Evolutionary conservation across 2,888 invertebrate genomes (phyloP), one percentile per base, ranked within the genome.

Genomic region (Plusia festucae): DNA sequence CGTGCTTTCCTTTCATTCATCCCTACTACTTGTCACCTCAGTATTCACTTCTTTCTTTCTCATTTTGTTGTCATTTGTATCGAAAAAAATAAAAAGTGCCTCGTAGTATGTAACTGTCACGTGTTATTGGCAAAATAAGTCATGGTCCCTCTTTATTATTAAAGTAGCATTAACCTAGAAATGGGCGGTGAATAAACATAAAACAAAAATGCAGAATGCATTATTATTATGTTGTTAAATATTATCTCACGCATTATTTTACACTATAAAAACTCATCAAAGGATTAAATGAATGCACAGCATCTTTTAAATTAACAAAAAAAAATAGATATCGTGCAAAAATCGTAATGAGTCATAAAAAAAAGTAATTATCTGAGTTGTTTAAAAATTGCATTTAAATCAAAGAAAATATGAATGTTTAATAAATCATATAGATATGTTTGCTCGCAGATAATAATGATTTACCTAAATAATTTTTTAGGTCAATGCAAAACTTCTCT

Each of bases 381-480:
- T 40, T 40, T n/a, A n/a, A 40, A 40, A 40, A 40, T 6, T 40
- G n/a, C 40, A 40, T 15, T 4, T n/a, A 40, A 40, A 40, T 40
- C 40, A 40, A 40, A 40, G 34, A 40, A 6, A 40, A n/a, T 6
- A 40, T 34, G 34, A n/a, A 40, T n/a, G n/a, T 40, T n/a, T 15
- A n/a, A n/a, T 5, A n/a, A n/a, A n/a, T 40, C 40, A n/a, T n/a
- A n/a, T n/a, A n/a, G n/a, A n/a, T 40, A 40, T 40, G n/a, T 7
- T 0, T 7, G n/a, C n/a, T 40, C 40, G n/a, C 40, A 40, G 40
- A 40, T 40, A 40, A 40, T n/a, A 40, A 40, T 40, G n/a, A 40
- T 40, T 40, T 40, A 40, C 40, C n/a, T n/a, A 40, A 40, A 40
- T n/a, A 40, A 15, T 40, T 40, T 34, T 49, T 49, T 13, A 49